Evolutionary conservation across 2,113 vertebrate genomes (phyloP).

Genomic region (Rhizomys pruinosus): DNA sequence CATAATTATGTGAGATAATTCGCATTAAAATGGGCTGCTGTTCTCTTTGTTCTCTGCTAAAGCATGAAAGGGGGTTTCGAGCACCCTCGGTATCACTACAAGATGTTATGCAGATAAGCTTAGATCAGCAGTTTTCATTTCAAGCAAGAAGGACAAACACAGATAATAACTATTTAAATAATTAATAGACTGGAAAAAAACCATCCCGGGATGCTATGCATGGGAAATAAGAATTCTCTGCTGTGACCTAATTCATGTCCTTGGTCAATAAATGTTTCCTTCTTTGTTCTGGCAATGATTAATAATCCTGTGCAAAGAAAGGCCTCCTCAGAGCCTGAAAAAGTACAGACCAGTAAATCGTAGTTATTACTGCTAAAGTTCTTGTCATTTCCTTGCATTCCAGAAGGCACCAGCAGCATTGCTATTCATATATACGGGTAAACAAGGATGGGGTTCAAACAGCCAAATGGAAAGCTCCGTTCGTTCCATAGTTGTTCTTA

Average conservation of each 20-base stretch:
- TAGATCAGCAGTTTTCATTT: conserved; percentile 76
- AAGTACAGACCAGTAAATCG: conserved; percentile 28
- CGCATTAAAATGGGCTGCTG: conserved; percentile 28
- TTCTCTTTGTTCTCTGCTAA: conserved; percentile 1
- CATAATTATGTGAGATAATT: conserved; percentile 47
- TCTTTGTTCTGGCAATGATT: conserved; percentile 65
- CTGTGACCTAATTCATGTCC: conserved; percentile 67
- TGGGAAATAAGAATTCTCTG: conserved; percentile 72
- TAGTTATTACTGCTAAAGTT: conserved; percentile 52
- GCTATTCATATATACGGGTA: conserved; percentile 8
- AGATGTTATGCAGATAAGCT: conserved; percentile 59
- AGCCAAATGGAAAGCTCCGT: conserved; percentile 48
- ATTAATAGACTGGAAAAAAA: conserved; percentile 76
- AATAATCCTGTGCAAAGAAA: conserved; percentile 31
- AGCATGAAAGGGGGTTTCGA: neutral
- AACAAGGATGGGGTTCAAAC: conserved; percentile 47
- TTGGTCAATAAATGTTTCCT: conserved; percentile 58
- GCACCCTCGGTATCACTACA: neutral
- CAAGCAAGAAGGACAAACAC: conserved; percentile 80
- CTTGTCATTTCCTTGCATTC: conserved; percentile 47
- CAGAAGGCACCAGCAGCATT: conserved; percentile 53
- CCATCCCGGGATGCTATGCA: conserved; percentile 68
- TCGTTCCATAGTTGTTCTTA: conserved; percentile 14
- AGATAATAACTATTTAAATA: conserved; percentile 84
- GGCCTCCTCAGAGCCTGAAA: neutral